Evolutionary conservation across 2,113 vertebrate species (phyloP).

Genomic region (Spheniscus mendiculus): DNA sequence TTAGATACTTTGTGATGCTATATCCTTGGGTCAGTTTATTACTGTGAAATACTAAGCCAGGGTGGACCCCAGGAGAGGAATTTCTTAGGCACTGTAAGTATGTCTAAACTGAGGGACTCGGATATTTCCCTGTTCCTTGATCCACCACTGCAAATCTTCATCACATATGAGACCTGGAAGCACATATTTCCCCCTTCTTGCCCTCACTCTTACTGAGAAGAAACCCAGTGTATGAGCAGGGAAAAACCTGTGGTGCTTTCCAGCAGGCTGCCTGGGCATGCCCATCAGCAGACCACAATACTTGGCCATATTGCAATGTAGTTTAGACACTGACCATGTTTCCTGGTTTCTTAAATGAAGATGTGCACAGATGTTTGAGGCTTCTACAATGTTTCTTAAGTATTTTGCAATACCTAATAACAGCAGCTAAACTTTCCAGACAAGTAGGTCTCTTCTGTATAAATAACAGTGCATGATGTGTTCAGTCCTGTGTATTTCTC

Average conservation of each 20-base stretch:
- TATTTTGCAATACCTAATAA: background rate
- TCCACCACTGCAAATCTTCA: background rate
- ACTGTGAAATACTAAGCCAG: background rate
- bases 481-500: background rate
- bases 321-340: background rate
- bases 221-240: too few relatives aligned
- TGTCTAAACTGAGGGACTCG: background rate
- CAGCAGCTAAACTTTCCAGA: background rate
- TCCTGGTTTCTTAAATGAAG: background rate
- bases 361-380: background rate
- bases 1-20: background rate
- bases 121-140: background rate
- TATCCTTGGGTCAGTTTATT: background rate
- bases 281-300: background rate
- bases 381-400: background rate
- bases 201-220: background rate
- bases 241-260: background rate
- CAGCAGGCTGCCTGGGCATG: background rate
- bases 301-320: background rate
- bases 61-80: background rate
- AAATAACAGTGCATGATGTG: background rate
- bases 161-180: background rate
- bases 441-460: background rate
- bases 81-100: background rate
- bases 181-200: background rate